These are phyloP conservation scores for Luperina testacea DNA, from an alignment of 2,888 invertebrate species.

Conservation along the genomic window DNA sequence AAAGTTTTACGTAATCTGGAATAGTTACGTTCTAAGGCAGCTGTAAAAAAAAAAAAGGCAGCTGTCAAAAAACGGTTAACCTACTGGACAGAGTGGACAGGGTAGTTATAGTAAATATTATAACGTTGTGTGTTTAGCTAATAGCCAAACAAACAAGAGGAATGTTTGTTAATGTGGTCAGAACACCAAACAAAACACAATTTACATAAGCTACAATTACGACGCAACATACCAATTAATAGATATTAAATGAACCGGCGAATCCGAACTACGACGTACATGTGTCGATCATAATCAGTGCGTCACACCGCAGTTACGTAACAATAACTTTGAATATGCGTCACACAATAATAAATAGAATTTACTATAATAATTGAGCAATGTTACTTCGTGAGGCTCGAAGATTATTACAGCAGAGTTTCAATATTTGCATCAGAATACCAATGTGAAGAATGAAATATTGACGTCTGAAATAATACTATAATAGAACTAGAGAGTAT, in stretches of 20 bases:
- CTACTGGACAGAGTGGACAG: too few species aligned
- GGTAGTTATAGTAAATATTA: conserved; percentile 3
- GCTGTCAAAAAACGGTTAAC: too few species aligned
- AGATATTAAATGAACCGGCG: conserved; percentile 24
- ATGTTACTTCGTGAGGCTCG: conserved; percentile 13
- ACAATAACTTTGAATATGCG: conserved; percentile 46
- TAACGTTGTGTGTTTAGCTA: conserved; percentile 19
- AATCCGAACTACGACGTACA: conserved; percentile 27
- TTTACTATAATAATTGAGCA: conserved; percentile 31
- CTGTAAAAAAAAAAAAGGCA: too few species aligned
- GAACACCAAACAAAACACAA: conserved; percentile 33
- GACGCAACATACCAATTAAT: conserved; percentile 32
- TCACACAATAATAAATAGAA: conserved; percentile 35
- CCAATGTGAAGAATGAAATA: conserved; percentile 10
- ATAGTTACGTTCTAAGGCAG: too few species aligned
- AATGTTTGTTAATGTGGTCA: conserved; percentile 37
- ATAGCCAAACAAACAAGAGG: conserved; percentile 29
- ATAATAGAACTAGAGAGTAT: neutral
- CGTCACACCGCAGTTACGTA: conserved; percentile 45
- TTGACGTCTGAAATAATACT: neutral
- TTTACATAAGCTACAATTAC: conserved; percentile 41
- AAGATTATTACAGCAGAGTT: conserved; percentile 10
- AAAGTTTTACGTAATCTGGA: too few species aligned
- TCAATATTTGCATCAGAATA: conserved; percentile 23
- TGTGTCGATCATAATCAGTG: conserved; percentile 42